Percentiles rank a stretch among this genome's conserved stretches.
Conservation (phyloP, 2,888 invertebrate genomes). For the Chrysolina oricalcia region DNA sequence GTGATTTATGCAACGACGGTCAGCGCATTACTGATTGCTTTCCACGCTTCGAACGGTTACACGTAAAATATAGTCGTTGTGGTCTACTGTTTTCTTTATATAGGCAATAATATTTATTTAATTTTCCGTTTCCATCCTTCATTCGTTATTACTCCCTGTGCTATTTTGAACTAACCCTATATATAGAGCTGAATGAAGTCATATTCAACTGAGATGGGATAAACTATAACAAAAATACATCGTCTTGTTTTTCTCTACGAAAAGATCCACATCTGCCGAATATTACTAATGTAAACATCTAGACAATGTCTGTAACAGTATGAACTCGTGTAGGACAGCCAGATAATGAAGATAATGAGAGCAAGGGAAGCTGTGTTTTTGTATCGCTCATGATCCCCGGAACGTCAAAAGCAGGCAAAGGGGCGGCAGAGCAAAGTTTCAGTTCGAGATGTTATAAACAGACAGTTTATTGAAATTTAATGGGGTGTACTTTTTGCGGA, state of each 20-base stretch:
- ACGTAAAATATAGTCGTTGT: too few species aligned
- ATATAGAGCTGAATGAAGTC: too few species aligned
- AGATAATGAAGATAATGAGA: slow-evolving; percentile 8
- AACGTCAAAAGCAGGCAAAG: slow-evolving; percentile 12
- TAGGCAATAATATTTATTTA: too few species aligned
- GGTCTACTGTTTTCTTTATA: too few species aligned
- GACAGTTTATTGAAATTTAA: neutral
- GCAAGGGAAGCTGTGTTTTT: slow-evolving; percentile 1
- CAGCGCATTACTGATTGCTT: too few species aligned
- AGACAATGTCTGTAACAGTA: neutral
- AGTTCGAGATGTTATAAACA: neutral
- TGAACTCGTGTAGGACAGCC: neutral
- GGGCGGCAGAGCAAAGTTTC: neutral
- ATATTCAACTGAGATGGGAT: too few species aligned
- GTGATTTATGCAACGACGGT: too few species aligned
- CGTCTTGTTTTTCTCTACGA: neutral
- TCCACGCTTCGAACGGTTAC: too few species aligned
- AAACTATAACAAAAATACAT: neutral
- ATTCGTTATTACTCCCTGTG: too few species aligned
- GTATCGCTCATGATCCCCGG: neutral
- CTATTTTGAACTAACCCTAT: too few species aligned
- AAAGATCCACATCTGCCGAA: neutral
- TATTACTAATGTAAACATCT: neutral
- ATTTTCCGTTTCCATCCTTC: too few species aligned
- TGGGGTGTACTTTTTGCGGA: neutral